phyloP scores from a whole-genome alignment of 2,888 invertebrate species.

The Hypercompe scribonia region DNA sequence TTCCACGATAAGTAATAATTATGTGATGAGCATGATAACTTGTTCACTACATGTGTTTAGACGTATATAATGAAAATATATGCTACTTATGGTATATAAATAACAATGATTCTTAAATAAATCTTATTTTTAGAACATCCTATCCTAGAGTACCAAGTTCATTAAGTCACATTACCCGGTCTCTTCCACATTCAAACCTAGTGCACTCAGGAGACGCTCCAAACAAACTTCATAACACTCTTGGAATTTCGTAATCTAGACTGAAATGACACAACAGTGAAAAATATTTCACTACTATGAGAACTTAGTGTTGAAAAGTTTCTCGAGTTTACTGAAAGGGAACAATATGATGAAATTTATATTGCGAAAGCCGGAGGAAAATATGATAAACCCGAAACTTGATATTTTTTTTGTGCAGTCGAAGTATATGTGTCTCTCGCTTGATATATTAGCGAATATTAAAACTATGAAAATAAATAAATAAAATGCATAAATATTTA shows the following conservation, averaged over 20 bases:
- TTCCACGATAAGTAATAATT: no score
- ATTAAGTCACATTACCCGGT: constrained; percentile 29
- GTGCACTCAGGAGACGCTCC: constrained; percentile 49
- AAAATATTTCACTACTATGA: constrained; percentile 39
- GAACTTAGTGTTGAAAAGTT: constrained; percentile 24
- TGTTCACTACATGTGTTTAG: no score
- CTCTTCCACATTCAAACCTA: constrained; percentile 39
- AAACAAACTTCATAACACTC: constrained; percentile 50
- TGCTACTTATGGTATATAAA: not conserved
- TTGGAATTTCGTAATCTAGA: constrained; percentile 44
- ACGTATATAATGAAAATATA: not conserved
- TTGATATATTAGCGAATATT: no score
- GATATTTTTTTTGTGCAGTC: not conserved
- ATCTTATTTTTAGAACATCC: not conserved
- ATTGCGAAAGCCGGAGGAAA: not conserved
- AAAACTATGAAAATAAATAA: no score
- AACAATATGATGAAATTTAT: not conserved
- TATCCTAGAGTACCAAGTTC: constrained; percentile 22
- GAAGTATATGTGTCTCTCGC: no score
- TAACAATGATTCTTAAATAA: not conserved
- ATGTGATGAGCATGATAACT: no score
- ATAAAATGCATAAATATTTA: no score
- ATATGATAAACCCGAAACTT: not conserved
- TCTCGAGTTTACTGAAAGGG: not conserved
- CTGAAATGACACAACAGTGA: constrained; percentile 34